Percentiles rank a stretch among this genome's conserved stretches.
Conservation (phyloP, 2,888 invertebrate genomes). For the Tipula confusa region DNA sequence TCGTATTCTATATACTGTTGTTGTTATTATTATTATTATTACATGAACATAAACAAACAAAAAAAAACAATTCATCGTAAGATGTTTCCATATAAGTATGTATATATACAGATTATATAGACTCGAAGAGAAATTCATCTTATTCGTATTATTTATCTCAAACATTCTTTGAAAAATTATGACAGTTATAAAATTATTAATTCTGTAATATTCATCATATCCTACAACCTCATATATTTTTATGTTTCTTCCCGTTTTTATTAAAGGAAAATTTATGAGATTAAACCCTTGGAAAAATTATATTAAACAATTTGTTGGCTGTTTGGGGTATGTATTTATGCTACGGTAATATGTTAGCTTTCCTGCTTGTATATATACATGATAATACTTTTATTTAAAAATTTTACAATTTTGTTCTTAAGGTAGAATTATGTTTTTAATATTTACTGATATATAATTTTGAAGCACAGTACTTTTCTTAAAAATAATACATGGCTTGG, state of each 20-base stretch:
- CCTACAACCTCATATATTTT: neutral
- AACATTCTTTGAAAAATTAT: constrained; percentile 14
- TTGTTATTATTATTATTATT: neutral
- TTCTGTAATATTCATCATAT: constrained; percentile 25
- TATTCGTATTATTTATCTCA: neutral
- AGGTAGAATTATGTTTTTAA: neutral
- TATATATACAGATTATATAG: neutral
- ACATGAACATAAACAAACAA: neutral
- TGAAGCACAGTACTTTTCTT: too few relatives aligned
- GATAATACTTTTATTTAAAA: neutral
- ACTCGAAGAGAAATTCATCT: neutral
- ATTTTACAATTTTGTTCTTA: neutral
- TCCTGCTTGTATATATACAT: neutral
- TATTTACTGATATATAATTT: too few relatives aligned
- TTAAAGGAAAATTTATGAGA: neutral
- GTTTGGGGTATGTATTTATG: neutral
- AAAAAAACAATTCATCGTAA: neutral
- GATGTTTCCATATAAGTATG: neutral
- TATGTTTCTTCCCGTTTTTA: neutral
- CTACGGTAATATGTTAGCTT: too few relatives aligned
- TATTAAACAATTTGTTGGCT: neutral
- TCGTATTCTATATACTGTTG: neutral
- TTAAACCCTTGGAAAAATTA: neutral
- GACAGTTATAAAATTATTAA: constrained; percentile 29
- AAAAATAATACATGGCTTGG: too few relatives aligned